A percentile compares a stretch with the other conserved stretches of the same genome.
Evolutionary conservation across 2,113 vertebrate species (phyloP).

Genomic region (Corythoichthys intestinalis): DNA sequence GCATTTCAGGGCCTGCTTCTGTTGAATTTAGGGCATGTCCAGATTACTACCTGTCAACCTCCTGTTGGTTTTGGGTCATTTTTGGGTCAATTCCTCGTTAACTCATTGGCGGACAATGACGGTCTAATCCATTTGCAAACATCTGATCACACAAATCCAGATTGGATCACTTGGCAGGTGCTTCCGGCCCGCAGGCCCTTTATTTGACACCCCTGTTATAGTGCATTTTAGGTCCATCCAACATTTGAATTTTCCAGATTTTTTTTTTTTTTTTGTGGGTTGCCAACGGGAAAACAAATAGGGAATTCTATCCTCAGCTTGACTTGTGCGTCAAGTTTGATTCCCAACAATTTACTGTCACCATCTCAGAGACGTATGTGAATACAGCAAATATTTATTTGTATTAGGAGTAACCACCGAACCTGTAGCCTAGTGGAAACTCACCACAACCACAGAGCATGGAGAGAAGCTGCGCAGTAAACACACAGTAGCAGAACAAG

Average conservation of each 20-base stretch:
- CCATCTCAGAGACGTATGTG: constrained; percentile 50
- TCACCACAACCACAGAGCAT: constrained; percentile 63
- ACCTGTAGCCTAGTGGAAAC: constrained; percentile 66
- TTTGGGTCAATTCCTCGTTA: too few relatives aligned
- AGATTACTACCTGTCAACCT: too few relatives aligned
- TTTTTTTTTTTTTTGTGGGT: neutral
- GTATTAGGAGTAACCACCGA: constrained; percentile 47
- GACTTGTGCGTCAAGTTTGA: constrained; percentile 31
- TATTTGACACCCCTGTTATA: neutral
- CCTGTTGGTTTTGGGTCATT: too few relatives aligned
- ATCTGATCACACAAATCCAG: too few relatives aligned
- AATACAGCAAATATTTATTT: constrained; percentile 61
- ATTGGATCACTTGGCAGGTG: too few relatives aligned
- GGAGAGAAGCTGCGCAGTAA: constrained; percentile 62
- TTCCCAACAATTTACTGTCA: constrained; percentile 40
- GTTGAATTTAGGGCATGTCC: too few relatives aligned
- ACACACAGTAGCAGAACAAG: constrained; percentile 68
- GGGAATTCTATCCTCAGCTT: constrained; percentile 15
- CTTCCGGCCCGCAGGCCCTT: too few relatives aligned
- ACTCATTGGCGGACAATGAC: too few relatives aligned
- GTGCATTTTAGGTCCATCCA: neutral
- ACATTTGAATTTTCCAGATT: neutral
- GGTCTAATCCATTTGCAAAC: too few relatives aligned
- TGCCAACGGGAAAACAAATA: neutral
- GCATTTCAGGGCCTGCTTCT: too few relatives aligned